Conservation (phyloP, 2,888 invertebrate genomes). For the Tricholauxania praeusta region DNA sequence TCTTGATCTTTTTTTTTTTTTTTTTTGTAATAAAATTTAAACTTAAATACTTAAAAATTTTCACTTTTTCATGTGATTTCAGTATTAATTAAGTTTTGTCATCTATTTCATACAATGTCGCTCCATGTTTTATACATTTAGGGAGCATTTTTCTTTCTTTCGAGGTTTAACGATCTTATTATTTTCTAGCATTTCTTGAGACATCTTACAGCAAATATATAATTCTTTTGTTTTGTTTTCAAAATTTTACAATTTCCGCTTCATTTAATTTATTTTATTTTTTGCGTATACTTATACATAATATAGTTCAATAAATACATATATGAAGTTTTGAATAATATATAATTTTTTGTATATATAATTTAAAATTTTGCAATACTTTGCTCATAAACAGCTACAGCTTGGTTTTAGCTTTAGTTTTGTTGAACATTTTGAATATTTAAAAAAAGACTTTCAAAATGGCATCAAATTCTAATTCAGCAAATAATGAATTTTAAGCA, state of each 20-base stretch:
- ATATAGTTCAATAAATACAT: conserved; percentile 30
- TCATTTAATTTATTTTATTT: conserved; percentile 5
- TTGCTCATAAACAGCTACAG: background rate
- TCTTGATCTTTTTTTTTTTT: conserved; percentile 42
- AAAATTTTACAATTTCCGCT: conserved; percentile 25
- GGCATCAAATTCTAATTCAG: conserved; percentile 45
- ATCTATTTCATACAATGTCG: conserved; percentile 23
- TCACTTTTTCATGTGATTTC: conserved; percentile 46
- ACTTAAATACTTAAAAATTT: conserved; percentile 52
- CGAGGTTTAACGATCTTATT: conserved; percentile 15
- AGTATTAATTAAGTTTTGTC: conserved; percentile 33
- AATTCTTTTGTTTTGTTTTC: conserved; percentile 10
- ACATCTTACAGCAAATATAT: conserved; percentile 29
- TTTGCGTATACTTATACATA: conserved; percentile 24
- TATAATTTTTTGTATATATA: conserved; percentile 28
- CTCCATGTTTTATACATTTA: background rate
- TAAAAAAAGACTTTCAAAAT: conserved; percentile 35
- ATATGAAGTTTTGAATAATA: conserved; percentile 35
- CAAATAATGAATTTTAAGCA: conserved; percentile 28
- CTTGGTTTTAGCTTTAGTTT: background rate
- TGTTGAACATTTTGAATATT: conserved; percentile 15
- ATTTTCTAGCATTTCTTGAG: conserved; percentile 26
- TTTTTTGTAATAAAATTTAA: conserved; percentile 50
- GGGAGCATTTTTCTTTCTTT: conserved; percentile 11
- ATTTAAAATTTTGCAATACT: conserved; percentile 22